Base-by-base conservation (phyloP, 2,113 vertebrate species). In the Copsychus sechellarum region DNA sequence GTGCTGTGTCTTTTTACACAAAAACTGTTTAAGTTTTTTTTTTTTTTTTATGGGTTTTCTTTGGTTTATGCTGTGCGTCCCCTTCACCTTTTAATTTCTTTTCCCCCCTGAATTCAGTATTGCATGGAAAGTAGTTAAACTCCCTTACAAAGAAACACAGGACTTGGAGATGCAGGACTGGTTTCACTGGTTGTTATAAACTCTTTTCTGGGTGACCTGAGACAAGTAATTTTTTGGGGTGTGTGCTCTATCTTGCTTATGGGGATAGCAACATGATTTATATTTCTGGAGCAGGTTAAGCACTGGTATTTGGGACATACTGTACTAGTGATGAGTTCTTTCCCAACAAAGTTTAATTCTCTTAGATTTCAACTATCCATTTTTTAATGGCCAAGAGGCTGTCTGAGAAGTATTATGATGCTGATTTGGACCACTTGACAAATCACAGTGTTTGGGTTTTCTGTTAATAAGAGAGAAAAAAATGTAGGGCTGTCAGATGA, bases 361-460 rank as follows among this genome's bases (percentile, higher is more conserved):
- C 17, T 62, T 81, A 31, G 14, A 57, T 81, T 77, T 93, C 4
- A 4, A 2, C 38, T 76, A 33, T 33, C 29, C 4, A 10, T 48
- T 86, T 65, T 91, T 86, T 71, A 92, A 72, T 73, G 60, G 23
- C 51, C 56, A 65, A 42, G 51, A 69, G 29, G 29, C 87, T 88
- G 42, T 40, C 47, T 82, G 54, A 83, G 78, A 74, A 85, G 61
- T 50, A 58, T 89, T 83, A 47, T 19, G 43, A n/a, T 57, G 70
- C 50, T 84, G 34, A 82, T 76, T 80, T 56, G 25, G 78, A 74
- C 69, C 51, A 58, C 73, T 86, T 84, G 69, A 89, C 60, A 94
- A 93, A 94, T 74, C 29, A 36, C 36, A 78, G 60, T 65, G 66
- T 93, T 83, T 92, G 73, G 45, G 34, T 93, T 95, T 93, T 88